Evolutionary conservation across 2,797 vertebrate species (phyloP).

Genomic region (Helarctos malayanus): DNA sequence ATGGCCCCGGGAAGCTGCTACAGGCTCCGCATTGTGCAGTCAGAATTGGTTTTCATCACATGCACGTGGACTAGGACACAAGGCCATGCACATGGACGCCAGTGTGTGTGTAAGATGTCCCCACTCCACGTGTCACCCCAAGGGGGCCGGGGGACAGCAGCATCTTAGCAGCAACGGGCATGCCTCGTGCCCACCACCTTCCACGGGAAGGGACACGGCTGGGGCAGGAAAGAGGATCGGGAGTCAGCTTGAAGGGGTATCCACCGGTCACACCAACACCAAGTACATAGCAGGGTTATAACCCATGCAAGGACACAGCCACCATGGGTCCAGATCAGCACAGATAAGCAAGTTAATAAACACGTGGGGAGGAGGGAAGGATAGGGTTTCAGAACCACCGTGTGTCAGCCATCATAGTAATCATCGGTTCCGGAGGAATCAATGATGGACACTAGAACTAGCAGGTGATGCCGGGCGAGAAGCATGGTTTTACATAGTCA

Average conservation of each 20-base stretch:
- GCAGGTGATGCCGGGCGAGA: neutral
- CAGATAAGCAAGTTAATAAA: too few relatives aligned
- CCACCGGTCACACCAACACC: neutral
- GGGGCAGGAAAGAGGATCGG: neutral
- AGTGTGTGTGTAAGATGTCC: accelerated
- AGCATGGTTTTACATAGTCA: accelerated
- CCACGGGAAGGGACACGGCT: accelerated
- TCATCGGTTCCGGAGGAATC: neutral
- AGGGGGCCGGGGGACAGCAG: neutral
- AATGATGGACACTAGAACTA: accelerated
- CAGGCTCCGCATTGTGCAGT: accelerated
- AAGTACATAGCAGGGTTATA: too few relatives aligned
- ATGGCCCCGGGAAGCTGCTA: neutral
- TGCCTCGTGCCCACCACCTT: neutral
- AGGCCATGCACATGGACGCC: accelerated
- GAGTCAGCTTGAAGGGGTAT: too few relatives aligned
- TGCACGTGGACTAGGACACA: accelerated
- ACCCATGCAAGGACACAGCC: accelerated
- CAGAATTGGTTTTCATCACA: neutral
- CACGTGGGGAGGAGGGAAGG: neutral
- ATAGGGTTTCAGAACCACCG: neutral
- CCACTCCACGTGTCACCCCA: accelerated
- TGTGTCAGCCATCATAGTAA: neutral
- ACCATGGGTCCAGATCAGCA: accelerated
- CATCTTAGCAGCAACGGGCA: accelerated